Evolutionary conservation across 2,797 vertebrate genomes (phyloP), one percentile per base, ranked within the genome.

Genomic region (Rhinella marina): DNA sequence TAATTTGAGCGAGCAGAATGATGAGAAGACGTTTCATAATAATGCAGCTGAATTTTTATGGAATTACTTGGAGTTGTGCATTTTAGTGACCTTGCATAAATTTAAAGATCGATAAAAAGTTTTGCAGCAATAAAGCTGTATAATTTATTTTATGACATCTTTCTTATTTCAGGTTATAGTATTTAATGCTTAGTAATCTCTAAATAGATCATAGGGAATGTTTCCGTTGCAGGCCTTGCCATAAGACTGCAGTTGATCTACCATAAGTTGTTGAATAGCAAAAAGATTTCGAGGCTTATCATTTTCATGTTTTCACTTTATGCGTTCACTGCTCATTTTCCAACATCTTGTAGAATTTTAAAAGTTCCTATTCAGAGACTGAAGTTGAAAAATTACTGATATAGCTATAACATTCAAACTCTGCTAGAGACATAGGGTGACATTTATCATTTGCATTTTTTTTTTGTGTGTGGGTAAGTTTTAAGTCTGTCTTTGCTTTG

Each of bases 1-100:
- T 48, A 87, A 87, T 66, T 82, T 87, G 81, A 77, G 72, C 6
- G 12, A 68, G 78, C 19, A 57, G 41, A 77, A 64, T 52, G 61
- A 83, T 78, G 48, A 77, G 72, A 27, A 77, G 54, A 68, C 57
- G 80, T 52, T 66, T 87, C 23, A 78, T 78, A 87, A 87, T 68
- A 32, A 82, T 62, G 32, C 32, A 68, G 59, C 57, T 78, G 48
- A 68, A 83, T 75, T 83, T 87, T 83, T 83, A 78, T 78, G 48
- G 81, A 87, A 75, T 77, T 17, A 50, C 80, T 77, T 66, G 13
- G 27, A 75, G 52, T 48, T 75, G 11, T 61, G 66, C 54, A 16
- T 84, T 57, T 85, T 61, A 61, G 83, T 85, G 72, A 85, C 52
- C 75, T 85, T 77, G 73, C 57, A 76, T 85, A 85, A 77, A 61